phyloP scores from a whole-genome alignment of 1,140 invertebrate genomes.

The Drosophila hydei region DNA sequence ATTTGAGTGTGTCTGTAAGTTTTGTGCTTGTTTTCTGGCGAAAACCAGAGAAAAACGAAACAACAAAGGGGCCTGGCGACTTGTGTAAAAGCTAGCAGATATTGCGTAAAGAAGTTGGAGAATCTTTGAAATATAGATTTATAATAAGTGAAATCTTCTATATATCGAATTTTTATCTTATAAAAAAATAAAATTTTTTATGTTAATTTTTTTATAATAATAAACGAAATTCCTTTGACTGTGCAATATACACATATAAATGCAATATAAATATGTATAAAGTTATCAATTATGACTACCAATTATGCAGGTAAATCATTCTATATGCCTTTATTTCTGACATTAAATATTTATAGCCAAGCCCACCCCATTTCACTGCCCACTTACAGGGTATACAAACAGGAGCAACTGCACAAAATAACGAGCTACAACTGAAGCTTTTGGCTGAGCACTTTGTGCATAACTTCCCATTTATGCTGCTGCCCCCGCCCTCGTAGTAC shows the following conservation, averaged over 20 bases:
- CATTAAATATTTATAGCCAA: no score
- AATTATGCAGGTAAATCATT: no score
- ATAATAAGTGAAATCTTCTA: no score
- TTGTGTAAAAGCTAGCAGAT: neutral
- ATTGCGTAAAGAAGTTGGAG: neutral
- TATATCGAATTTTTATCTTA: no score
- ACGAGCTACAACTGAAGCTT: slow-evolving; percentile 70
- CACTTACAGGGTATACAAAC: slow-evolving; percentile 22
- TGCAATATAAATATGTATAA: no score
- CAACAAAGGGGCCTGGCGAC: neutral
- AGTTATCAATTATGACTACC: no score
- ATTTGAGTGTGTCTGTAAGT: slow-evolving; percentile 61
- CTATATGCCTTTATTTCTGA: no score
- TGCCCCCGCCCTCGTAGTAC: neutral
- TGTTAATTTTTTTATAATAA: no score
- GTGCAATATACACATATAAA: no score
- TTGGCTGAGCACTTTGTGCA: slow-evolving; percentile 73
- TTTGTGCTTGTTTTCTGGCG: slow-evolving; percentile 74
- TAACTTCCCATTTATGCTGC: slow-evolving; percentile 61
- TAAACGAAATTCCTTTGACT: no score
- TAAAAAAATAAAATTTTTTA: no score
- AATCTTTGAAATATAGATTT: no score
- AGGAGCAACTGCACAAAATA: slow-evolving; percentile 65
- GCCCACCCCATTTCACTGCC: neutral
- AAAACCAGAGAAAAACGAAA: slow-evolving; percentile 28